Conservation (phyloP, 2,888 invertebrate species). For the Thymelicus sylvestris region DNA sequence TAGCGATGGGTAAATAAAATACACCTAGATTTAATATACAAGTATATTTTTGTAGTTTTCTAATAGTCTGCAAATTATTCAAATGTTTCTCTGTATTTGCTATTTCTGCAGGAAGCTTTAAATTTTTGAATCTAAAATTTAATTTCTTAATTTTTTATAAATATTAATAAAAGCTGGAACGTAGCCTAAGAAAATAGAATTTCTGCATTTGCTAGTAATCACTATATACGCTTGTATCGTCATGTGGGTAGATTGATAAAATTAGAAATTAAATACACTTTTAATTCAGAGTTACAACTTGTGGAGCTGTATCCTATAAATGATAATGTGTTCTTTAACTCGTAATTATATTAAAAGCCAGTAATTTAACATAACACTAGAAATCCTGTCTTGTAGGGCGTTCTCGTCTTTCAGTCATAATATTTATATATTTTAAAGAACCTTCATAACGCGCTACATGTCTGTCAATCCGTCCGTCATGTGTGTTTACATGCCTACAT, state of each 20-base stretch:
- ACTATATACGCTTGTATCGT: too few relatives aligned
- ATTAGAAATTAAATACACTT: background rate
- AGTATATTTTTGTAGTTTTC: background rate
- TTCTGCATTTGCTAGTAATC: too few relatives aligned
- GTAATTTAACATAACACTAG: slow-evolving; percentile 12
- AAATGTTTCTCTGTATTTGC: background rate
- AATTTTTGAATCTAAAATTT: background rate
- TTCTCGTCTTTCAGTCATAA: too few relatives aligned
- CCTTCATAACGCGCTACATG: too few relatives aligned
- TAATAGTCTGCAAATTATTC: background rate
- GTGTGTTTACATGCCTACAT: too few relatives aligned
- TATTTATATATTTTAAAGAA: too few relatives aligned
- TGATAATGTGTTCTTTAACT: background rate
- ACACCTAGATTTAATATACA: background rate
- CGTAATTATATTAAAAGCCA: slow-evolving; percentile 13
- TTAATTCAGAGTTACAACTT: background rate
- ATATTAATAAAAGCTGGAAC: background rate
- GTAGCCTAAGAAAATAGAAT: too few relatives aligned
- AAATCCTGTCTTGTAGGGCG: too few relatives aligned
- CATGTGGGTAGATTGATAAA: background rate
- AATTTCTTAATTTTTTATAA: background rate
- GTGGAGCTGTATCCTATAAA: background rate
- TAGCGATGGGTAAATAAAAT: too few relatives aligned
- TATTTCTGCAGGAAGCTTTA: background rate
- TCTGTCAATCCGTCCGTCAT: too few relatives aligned